Base-by-base conservation (phyloP, 2,888 invertebrate genomes). In the Trichacis sp. region DNA sequence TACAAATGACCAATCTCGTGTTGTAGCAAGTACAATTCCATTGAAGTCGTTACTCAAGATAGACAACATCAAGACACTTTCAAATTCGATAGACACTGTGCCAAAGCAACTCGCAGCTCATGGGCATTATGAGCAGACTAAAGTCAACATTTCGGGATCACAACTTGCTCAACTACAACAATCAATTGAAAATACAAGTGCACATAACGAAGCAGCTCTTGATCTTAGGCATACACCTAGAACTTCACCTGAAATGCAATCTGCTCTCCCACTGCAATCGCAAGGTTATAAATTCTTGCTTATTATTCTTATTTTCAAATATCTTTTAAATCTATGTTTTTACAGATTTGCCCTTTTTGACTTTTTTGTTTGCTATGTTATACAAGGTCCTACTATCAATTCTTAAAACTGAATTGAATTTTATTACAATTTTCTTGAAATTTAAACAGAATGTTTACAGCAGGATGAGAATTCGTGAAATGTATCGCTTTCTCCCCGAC, bases 1-100 rank as follows among this genome's bases (percentile, higher is more conserved):
- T 50, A 89, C 89, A 70, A 89, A 89, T 57, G 91, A 92, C 65
- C 80, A 79, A 58, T 74, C 77, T n/a, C 77, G 68, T 69, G 3
- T 4, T 14, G 17, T 14, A 8, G 75, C 81, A 46, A 79, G 76
- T 47, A 78, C 82, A 42, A 71, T 83, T 52, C 80, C 84, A 58
- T 75, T 77, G 75, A 77, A 79, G 50, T 81, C 80, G 33, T n/a
- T n/a, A n/a, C 81, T 80, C 1, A 70, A 79, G 24, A 74, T 79
- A 51, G 82, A 82, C 47, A 77, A 79, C 49, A 65, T 77, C 1
- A 78, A 81, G 64, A 79, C 81, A 17, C 77, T 81, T 1, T 81
- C 82, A 15, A 81, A 79, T 61, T 81, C 81, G 8, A 64, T 81
- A 20, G 82, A 82, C 60, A n/a, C 8, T 33, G 33, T 33, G 33